A percentile compares a stretch with the other conserved stretches of the same genome.
Evolutionary conservation across 2,113 vertebrate genomes (phyloP).

Genomic region (Rhinolophus ferrumequinum): DNA sequence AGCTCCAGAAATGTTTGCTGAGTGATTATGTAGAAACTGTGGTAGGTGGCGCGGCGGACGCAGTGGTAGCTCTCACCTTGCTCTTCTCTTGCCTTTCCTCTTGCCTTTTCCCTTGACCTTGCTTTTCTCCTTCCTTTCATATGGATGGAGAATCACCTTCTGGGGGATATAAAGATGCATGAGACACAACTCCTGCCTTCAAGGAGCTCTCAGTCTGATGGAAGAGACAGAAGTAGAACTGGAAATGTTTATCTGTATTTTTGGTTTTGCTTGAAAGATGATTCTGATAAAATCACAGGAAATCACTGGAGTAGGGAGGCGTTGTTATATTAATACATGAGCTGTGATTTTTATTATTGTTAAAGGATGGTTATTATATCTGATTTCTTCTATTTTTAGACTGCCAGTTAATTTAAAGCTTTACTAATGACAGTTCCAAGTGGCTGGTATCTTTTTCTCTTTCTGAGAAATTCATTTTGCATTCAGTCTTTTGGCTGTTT

Average conservation of each 20-base stretch:
- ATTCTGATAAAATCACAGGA: slow-evolving; percentile 5
- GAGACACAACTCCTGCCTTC: neutral
- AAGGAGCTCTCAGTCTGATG: neutral
- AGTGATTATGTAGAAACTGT: neutral
- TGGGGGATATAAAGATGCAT: neutral
- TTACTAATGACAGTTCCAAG: neutral
- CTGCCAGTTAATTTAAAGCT: slow-evolving; percentile 32
- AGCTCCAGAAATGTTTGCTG: neutral
- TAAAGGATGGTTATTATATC: neutral
- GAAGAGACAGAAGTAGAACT: neutral
- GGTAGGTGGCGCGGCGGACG: neutral
- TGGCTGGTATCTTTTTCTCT: slow-evolving; percentile 8
- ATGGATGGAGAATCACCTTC: neutral
- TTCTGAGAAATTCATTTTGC: neutral
- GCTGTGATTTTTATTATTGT: slow-evolving; percentile 55
- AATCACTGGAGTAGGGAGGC: neutral
- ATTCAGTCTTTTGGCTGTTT: neutral
- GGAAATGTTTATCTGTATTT: neutral
- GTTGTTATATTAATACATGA: slow-evolving; percentile 43
- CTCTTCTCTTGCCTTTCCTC: neutral
- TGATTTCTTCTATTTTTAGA: slow-evolving; percentile 48
- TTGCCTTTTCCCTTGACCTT: neutral
- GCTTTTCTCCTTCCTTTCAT: neutral
- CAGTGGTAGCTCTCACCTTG: rapidly evolving
- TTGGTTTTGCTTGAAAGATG: slow-evolving; percentile 9